phyloP scores from a whole-genome alignment of 1,140 invertebrate genomes.

The Thalassaphorura encarpata region DNA sequence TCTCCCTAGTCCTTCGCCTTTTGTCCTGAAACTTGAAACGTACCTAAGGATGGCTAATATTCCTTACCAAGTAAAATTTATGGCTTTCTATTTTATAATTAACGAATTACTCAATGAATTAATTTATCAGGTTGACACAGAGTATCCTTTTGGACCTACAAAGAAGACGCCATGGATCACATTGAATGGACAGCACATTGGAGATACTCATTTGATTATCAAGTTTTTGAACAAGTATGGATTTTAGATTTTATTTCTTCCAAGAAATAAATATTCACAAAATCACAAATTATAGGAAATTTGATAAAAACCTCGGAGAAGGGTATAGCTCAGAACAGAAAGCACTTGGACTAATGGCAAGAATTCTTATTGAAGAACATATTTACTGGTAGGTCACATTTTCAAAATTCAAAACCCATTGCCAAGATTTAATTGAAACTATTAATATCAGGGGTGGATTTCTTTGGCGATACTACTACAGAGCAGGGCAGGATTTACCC shows the following conservation, averaged over 20 bases:
- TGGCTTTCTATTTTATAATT: not conserved
- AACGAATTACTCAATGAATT: not conserved
- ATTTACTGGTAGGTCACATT: too few relatives aligned
- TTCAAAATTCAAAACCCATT: not conserved
- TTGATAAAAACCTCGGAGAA: not conserved
- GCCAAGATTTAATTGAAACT: not conserved
- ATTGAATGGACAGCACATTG: not conserved
- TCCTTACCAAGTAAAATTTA: conserved; percentile 7
- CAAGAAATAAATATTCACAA: not conserved
- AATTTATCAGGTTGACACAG: conserved; percentile 24
- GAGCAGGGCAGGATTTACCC: conserved; percentile 1
- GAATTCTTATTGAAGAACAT: not conserved
- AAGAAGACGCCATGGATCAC: conserved; percentile 41
- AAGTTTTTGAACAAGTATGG: not conserved
- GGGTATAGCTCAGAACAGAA: not conserved
- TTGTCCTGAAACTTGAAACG: conserved; percentile 34
- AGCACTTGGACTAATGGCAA: not conserved
- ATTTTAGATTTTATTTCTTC: not conserved
- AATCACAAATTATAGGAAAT: not conserved
- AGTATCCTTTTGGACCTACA: conserved; percentile 32
- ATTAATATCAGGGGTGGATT: not conserved
- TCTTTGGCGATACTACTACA: not conserved
- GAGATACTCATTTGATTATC: not conserved
- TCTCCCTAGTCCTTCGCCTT: conserved; percentile 34
- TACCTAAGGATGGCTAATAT: conserved; percentile 8